These are phyloP conservation scores for Alces alces DNA, from an alignment of 2,113 vertebrate species.

Conservation along the genomic window DNA sequence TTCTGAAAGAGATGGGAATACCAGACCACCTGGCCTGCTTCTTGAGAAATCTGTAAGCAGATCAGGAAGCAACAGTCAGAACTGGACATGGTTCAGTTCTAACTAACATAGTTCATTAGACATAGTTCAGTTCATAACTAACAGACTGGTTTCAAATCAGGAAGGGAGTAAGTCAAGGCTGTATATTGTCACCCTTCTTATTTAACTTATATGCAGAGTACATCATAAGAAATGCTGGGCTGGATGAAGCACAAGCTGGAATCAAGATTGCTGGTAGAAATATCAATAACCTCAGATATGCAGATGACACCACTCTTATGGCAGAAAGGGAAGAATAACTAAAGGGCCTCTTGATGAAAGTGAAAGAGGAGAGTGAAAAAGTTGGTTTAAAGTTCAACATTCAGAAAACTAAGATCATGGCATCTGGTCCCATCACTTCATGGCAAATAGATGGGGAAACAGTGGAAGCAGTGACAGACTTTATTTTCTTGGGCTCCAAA, in stretches of 20 bases:
- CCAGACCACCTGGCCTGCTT: not conserved
- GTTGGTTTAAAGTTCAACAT: not conserved
- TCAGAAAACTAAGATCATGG: not conserved
- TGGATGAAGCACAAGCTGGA: not conserved
- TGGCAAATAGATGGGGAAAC: not conserved
- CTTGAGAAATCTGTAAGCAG: not conserved
- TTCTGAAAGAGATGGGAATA: not conserved
- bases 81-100: not conserved
- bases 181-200: not conserved
- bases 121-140: not conserved
- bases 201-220: not conserved
- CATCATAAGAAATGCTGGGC: not conserved
- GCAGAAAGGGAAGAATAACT: not conserved
- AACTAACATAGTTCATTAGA: no score
- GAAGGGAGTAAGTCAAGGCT: not conserved
- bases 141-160: not conserved
- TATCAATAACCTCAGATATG: not conserved
- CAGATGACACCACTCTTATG: not conserved
- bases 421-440: not conserved
- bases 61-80: not conserved
- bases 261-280: not conserved
- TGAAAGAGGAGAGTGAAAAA: not conserved
- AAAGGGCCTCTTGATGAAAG: not conserved
- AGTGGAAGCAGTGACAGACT: not conserved
- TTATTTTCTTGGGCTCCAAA: not conserved